Evolutionary conservation across 2,113 vertebrate genomes (phyloP).

Genomic region (Monopterus albus): DNA sequence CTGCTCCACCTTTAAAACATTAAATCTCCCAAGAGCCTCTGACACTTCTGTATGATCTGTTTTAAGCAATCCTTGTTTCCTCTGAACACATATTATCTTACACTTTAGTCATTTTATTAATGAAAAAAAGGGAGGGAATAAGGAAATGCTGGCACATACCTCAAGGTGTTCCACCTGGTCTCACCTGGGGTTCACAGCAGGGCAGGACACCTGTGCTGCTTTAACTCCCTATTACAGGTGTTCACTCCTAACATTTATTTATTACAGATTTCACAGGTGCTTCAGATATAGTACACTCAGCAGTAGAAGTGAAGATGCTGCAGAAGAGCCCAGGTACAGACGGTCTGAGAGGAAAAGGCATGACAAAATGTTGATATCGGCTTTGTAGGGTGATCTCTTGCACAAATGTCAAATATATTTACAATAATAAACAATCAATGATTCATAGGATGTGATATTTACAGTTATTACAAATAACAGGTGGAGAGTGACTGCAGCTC

Average conservation of each 20-base stretch:
- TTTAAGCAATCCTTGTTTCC: background rate
- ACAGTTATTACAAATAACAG: conserved; percentile 76
- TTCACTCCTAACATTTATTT: conserved; percentile 76
- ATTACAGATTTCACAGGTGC: conserved; percentile 70
- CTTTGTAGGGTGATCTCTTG: conserved; percentile 56
- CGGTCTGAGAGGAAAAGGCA: conserved; percentile 61
- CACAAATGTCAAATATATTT: conserved; percentile 74
- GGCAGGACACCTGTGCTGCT: conserved; percentile 67
- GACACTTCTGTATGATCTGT: background rate
- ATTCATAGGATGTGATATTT: conserved; percentile 76
- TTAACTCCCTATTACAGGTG: conserved; percentile 64
- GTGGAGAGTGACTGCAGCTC: conserved; percentile 49
- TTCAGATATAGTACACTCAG: conserved; percentile 61
- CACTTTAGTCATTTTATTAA: conserved; percentile 65
- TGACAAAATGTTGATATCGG: conserved; percentile 51
- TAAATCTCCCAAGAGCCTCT: background rate
- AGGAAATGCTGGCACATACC: conserved; percentile 33
- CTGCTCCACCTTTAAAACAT: background rate
- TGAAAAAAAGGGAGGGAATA: conserved; percentile 22
- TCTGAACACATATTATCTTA: conserved; percentile 42
- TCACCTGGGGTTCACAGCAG: conserved; percentile 64
- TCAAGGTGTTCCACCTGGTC: conserved; percentile 55
- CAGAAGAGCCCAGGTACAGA: conserved; percentile 56
- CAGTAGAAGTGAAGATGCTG: conserved; percentile 44
- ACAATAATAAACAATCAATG: conserved; percentile 75